Evolutionary conservation across 1,140 invertebrate species (phyloP).

Genomic region (Drosophila aff.): DNA sequence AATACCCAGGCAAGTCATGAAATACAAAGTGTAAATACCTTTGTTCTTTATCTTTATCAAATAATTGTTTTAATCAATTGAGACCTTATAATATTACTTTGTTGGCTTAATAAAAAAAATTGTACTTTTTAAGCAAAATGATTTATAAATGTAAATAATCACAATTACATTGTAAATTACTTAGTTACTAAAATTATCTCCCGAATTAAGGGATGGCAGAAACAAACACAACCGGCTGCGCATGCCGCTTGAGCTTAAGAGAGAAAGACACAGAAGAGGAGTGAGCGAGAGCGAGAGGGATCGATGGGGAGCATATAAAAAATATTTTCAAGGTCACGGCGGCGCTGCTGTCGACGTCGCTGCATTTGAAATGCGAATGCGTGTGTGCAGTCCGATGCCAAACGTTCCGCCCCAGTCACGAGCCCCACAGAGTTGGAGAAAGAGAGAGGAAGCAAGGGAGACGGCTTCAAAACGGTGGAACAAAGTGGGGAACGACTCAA

Average conservation of each 20-base stretch:
- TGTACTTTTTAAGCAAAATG: neutral
- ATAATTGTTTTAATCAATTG: neutral
- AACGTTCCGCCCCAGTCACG: conserved; percentile 24
- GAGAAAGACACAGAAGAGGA: neutral
- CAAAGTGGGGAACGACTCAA: neutral
- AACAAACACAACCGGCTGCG: conserved; percentile 42
- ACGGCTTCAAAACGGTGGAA: neutral
- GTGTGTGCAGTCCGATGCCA: conserved; percentile 34
- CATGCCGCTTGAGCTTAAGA: conserved; percentile 41
- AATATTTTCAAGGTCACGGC: conserved; percentile 67
- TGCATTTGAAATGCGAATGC: conserved; percentile 72
- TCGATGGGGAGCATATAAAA: conserved; percentile 26
- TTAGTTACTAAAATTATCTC: neutral
- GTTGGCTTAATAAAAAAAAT: neutral
- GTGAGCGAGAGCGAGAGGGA: conserved; percentile 9
- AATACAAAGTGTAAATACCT: neutral
- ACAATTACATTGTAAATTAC: no score
- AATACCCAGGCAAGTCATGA: neutral
- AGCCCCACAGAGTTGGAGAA: neutral
- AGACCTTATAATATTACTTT: neutral
- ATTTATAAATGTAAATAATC: neutral
- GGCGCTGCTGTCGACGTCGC: conserved; percentile 26
- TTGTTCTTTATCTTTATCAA: conserved; percentile 10
- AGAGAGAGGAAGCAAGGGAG: neutral
- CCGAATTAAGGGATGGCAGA: neutral